Conservation (phyloP, 2,113 vertebrate species). For the Haliaeetus leucogaster region DNA sequence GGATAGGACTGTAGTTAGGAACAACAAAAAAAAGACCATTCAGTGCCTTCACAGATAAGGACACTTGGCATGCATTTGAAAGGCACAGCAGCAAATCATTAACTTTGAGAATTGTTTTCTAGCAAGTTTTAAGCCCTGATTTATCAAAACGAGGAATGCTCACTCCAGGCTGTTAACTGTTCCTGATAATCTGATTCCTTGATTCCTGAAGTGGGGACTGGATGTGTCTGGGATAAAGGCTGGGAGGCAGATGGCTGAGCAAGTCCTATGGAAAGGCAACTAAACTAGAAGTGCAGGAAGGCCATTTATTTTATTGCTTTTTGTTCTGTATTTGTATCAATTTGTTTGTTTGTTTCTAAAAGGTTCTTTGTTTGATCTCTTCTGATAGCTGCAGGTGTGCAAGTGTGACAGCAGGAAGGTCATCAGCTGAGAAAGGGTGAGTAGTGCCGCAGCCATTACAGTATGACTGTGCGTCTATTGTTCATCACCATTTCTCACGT, state of each 20-base stretch:
- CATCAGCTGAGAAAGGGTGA: background rate
- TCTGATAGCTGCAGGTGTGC: background rate
- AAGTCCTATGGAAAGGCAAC: background rate
- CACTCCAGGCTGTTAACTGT: background rate
- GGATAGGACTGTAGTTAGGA: background rate
- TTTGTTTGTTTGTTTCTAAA: background rate
- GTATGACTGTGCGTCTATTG: rapidly evolving
- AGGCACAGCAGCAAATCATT: background rate
- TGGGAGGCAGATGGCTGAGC: background rate
- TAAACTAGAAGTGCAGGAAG: background rate
- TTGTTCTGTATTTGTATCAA: background rate
- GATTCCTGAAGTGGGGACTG: background rate
- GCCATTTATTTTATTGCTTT: background rate
- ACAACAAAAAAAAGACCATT: background rate
- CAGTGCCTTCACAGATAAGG: background rate
- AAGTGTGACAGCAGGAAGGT: background rate
- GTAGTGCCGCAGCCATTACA: background rate
- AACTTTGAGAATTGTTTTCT: background rate
- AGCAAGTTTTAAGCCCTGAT: background rate
- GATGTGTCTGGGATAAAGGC: background rate
- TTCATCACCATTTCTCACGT: background rate
- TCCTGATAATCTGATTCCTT: background rate
- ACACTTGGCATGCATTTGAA: background rate
- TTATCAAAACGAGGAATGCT: background rate
- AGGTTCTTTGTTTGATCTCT: background rate